Percentiles rank a stretch among this genome's conserved stretches.
Evolutionary conservation across 2,797 vertebrate genomes (phyloP).

Genomic region (Mallotus villosus): DNA sequence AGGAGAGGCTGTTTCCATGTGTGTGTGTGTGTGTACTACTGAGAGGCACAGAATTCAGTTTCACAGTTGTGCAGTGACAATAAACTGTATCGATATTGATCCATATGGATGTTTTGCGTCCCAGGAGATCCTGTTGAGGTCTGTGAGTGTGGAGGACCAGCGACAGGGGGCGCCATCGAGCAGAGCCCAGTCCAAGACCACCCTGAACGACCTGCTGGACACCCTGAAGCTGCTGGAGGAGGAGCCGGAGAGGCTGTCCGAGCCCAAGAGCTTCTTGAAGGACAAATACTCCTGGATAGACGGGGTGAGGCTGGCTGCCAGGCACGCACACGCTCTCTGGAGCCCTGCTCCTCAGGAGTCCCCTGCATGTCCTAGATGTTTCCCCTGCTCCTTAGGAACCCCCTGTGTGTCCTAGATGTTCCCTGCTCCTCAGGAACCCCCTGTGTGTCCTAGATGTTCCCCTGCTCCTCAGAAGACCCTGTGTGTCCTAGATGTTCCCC

Average conservation of each 20-base stretch:
- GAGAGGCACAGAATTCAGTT: background rate
- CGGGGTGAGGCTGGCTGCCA: conserved; percentile 67
- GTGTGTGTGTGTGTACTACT: background rate
- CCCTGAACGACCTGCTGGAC: conserved; percentile 87
- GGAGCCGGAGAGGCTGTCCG: conserved; percentile 79
- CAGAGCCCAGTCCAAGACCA: conserved; percentile 78
- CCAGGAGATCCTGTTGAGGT: conserved; percentile 73
- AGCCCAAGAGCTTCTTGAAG: conserved; percentile 69
- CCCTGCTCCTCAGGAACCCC: too few relatives aligned
- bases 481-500: too few relatives aligned
- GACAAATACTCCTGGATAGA: conserved; percentile 86
- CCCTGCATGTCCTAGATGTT: too few relatives aligned
- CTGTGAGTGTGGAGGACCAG: conserved; percentile 67
- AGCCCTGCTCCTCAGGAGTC: background rate
- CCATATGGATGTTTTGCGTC: background rate
- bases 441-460: too few relatives aligned
- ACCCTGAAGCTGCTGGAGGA: conserved; percentile 87
- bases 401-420: too few relatives aligned
- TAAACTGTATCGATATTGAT: background rate
- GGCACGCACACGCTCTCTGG: background rate
- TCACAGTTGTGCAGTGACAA: background rate
- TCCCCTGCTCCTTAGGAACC: too few relatives aligned
- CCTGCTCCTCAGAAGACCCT: too few relatives aligned
- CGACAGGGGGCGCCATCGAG: conserved; percentile 55
- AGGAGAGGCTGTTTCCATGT: too few relatives aligned